Conservation (phyloP, 2,888 invertebrate genomes). For the Taphrorychus bicolor region DNA sequence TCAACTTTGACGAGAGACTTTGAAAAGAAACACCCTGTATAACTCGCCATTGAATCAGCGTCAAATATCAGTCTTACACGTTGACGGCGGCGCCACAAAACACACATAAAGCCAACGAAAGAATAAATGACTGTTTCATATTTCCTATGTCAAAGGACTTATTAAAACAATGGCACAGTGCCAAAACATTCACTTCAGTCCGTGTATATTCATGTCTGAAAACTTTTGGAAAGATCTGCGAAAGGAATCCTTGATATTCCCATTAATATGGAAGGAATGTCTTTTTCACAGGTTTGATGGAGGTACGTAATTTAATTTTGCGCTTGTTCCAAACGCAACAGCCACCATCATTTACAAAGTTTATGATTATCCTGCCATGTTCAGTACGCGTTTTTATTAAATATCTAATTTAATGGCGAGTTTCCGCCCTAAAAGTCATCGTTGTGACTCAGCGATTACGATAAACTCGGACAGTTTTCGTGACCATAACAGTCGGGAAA, state of each 20-base stretch:
- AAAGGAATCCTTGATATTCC: slow-evolving; percentile 5
- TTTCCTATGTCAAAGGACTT: slow-evolving; percentile 10
- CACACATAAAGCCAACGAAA: slow-evolving; percentile 6
- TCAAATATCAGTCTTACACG: background rate
- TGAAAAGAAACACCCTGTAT: no score
- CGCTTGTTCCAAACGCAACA: background rate
- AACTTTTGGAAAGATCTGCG: background rate
- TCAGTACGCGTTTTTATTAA: background rate
- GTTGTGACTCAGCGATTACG: slow-evolving; percentile 15
- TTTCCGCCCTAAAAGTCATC: slow-evolving; percentile 10
- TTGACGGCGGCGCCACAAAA: background rate
- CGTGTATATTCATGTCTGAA: slow-evolving; percentile 2
- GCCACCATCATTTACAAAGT: no score
- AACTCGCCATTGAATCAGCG: no score
- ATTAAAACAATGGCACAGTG: slow-evolving; percentile 20
- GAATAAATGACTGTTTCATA: slow-evolving; percentile 16
- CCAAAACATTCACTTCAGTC: slow-evolving; percentile 12
- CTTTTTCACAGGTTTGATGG: background rate
- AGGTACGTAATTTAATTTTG: background rate
- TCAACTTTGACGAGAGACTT: no score
- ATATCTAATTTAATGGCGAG: background rate
- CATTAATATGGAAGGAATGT: background rate
- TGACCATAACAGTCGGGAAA: slow-evolving; percentile 25
- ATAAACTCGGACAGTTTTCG: slow-evolving; percentile 19
- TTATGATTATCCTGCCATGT: background rate